Conservation (phyloP, 2,888 invertebrate genomes). For the Nebria brevicollis region DNA sequence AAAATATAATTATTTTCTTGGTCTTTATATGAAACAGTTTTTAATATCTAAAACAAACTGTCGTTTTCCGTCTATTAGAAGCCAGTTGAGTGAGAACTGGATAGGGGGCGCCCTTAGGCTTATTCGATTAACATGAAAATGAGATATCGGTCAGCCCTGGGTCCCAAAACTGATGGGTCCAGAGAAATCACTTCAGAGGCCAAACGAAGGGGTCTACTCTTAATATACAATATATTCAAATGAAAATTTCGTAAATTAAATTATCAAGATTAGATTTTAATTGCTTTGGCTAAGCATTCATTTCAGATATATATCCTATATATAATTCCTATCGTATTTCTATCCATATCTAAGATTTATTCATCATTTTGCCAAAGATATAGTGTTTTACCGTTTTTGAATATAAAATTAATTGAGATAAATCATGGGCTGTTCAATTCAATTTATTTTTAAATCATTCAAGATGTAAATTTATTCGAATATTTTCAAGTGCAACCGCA, state of each 20-base stretch:
- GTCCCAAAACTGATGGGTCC: conserved; percentile 6
- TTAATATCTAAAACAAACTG: conserved; percentile 22
- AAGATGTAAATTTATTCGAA: background rate
- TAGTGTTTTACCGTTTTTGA: too few relatives aligned
- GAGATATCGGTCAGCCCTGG: conserved; percentile 20
- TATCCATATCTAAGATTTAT: too few relatives aligned
- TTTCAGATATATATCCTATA: too few relatives aligned
- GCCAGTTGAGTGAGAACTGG: background rate
- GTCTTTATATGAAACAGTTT: conserved; percentile 4
- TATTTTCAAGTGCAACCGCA: background rate
- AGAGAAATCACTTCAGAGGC: background rate
- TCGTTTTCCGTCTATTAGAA: conserved; percentile 19
- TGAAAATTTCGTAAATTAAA: background rate
- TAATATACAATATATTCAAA: background rate
- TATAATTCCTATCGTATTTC: too few relatives aligned
- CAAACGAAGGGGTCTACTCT: background rate
- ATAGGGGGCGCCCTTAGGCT: background rate
- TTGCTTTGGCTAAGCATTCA: too few relatives aligned
- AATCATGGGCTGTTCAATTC: too few relatives aligned
- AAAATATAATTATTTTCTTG: conserved; percentile 16
- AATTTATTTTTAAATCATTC: too few relatives aligned
- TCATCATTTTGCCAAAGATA: too few relatives aligned
- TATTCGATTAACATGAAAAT: conserved; percentile 21
- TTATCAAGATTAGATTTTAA: background rate
- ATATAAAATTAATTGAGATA: too few relatives aligned